Evolutionary conservation across 2,113 vertebrate species (phyloP), one percentile per base, ranked within the genome.

Genomic region (Eclectus roratus): DNA sequence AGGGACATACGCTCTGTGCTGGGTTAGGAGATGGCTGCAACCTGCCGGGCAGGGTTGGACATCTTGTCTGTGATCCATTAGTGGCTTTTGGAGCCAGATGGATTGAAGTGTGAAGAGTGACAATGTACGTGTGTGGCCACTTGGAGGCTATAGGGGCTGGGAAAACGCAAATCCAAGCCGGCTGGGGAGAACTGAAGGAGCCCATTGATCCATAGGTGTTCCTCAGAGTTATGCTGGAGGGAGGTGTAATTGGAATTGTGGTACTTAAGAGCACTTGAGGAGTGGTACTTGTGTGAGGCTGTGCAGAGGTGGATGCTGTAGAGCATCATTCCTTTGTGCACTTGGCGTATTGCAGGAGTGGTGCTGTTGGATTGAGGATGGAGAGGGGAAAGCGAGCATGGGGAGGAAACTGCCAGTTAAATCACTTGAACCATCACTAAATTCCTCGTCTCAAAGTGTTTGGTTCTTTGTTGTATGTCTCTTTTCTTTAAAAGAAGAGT

Each of bases 61-160:
- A 47, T 24, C 23, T 18, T 41, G 6, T 16, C 47, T 28, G 28
- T 17, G 56, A 31, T 43, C 8, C 0, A 1, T 2, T 27, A 65
- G 43, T 2, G 4, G 19, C 1, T 63, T 64, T 15, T 35, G 58
- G 50, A 53, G 44, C 43, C 66, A 28, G 52, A 35, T 85, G 63
- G 31, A 4, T 8, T 9, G 43, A 63, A 55, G 15, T 0, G 0
- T 3, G 8, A 14, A 14, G 27, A 18, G 41, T 12, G 60, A 4
- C 4, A 2, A 12, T 1, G 0, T 0, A 1, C 5, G 10, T 35
- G 9, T 44, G 64, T 1, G 10, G 19, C 24, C 14, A 4, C 53
- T 83, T 1, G 0, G 23, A 76, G 55, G 33, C 31, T 65, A 2
- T 4, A 28, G 20, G 50, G 39, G 28, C 65, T 69, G 81, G 70